Evolutionary conservation across 1,140 invertebrate genomes (phyloP).

Genomic region (Drosophila pseudoananassae): DNA sequence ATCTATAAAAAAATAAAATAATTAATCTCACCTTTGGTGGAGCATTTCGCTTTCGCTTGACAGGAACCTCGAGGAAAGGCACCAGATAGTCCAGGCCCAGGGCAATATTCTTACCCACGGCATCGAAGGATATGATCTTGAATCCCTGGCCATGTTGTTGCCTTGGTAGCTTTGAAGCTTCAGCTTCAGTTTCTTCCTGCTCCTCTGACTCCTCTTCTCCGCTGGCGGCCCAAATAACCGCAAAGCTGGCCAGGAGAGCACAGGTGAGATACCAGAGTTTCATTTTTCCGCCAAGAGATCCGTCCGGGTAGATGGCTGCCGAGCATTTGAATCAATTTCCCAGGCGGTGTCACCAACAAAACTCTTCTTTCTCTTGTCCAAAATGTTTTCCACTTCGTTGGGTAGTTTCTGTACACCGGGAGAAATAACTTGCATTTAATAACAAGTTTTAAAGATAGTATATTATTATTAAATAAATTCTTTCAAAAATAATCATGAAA

Average conservation of each 20-base stretch:
- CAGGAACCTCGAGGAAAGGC: conserved; percentile 73
- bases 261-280: conserved; percentile 22
- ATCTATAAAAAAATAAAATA: not conserved
- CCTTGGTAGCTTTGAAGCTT: conserved; percentile 1
- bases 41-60: conserved; percentile 57
- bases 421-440: not conserved
- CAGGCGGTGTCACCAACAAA: conserved; percentile 22
- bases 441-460: not conserved
- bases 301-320: conserved; percentile 25
- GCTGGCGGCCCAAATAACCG: conserved; percentile 35
- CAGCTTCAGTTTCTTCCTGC: not conserved
- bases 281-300: conserved; percentile 51
- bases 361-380: not conserved
- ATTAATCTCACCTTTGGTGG: conserved; percentile 55
- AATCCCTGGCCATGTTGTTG: conserved; percentile 36
- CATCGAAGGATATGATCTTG: conserved; percentile 63
- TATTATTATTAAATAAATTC: too few species aligned
- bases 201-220: conserved; percentile 14
- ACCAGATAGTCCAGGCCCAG: conserved; percentile 69
- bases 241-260: conserved; percentile 35
- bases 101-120: conserved; percentile 59
- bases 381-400: conserved; percentile 7
- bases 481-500: too few species aligned
- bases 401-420: not conserved
- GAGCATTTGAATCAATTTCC: conserved; percentile 38